These are phyloP conservation scores for Drosophila repleta DNA, from an alignment of 1,140 invertebrate species.

Conservation along the genomic window DNA sequence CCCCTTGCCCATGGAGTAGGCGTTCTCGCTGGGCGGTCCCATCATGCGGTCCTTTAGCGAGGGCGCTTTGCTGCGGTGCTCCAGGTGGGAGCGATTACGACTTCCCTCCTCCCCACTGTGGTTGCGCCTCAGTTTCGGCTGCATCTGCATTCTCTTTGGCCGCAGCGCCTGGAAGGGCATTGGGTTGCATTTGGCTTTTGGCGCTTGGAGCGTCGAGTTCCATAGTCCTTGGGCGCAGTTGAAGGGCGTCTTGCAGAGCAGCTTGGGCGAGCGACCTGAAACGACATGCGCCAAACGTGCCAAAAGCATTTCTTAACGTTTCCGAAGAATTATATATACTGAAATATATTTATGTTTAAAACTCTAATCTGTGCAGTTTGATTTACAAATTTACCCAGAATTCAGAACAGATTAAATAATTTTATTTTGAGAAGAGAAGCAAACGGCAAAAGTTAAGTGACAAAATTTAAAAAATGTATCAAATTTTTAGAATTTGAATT, in stretches of 20 bases:
- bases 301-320: conserved; percentile 49
- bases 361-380: too few species aligned
- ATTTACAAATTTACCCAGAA: background rate
- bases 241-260: conserved; percentile 23
- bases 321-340: background rate
- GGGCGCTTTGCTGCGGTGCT: conserved; percentile 39
- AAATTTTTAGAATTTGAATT: too few species aligned
- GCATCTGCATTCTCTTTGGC: conserved; percentile 11
- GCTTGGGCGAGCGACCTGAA: conserved; percentile 33
- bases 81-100: conserved; percentile 45
- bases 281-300: conserved; percentile 43
- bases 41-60: conserved; percentile 75
- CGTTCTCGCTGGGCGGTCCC: conserved; percentile 84
- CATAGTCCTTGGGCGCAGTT: conserved; percentile 26
- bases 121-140: conserved; percentile 25
- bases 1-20: conserved; percentile 93
- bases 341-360: too few species aligned
- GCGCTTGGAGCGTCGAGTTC: conserved; percentile 26
- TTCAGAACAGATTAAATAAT: background rate
- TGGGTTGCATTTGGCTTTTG: background rate
- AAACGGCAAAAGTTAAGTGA: background rate
- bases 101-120: conserved; percentile 49
- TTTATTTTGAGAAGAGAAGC: background rate
- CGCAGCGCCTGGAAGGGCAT: background rate
- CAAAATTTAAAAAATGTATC: too few species aligned